Conservation (phyloP, 2,888 invertebrate species). For the Synergus gifuensis region DNA sequence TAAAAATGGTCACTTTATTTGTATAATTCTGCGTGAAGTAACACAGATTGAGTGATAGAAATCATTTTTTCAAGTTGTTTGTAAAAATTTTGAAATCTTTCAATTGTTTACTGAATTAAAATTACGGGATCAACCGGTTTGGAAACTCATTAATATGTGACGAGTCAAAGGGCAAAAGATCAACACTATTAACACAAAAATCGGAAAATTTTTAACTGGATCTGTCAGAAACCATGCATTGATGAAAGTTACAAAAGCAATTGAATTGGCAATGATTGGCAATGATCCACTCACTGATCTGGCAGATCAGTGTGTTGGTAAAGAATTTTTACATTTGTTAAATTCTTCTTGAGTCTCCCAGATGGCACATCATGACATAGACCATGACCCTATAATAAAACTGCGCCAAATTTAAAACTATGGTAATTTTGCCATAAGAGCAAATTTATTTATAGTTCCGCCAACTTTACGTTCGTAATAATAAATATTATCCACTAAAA, state of each 20-base stretch:
- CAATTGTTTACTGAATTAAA: conserved; percentile 24
- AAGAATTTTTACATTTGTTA: conserved; percentile 44
- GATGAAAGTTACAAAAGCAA: conserved; percentile 41
- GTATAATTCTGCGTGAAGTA: not conserved
- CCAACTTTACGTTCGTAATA: too few relatives aligned
- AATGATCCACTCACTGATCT: not conserved
- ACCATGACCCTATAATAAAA: not conserved
- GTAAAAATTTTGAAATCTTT: conserved; percentile 20
- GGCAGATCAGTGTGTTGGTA: conserved; percentile 43
- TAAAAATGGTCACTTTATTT: not conserved
- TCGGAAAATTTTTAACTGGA: conserved; percentile 33
- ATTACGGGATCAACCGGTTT: conserved; percentile 18
- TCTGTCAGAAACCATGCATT: conserved; percentile 61
- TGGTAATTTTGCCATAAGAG: too few relatives aligned
- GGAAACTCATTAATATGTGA: conserved; percentile 42
- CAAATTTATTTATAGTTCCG: too few relatives aligned
- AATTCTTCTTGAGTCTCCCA: not conserved
- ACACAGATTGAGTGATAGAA: not conserved
- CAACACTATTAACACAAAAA: conserved; percentile 17
- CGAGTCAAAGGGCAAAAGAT: conserved; percentile 35
- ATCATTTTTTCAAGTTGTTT: conserved; percentile 18
- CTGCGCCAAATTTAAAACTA: not conserved
- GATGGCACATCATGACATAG: conserved; percentile 9
- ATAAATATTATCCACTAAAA: too few relatives aligned
- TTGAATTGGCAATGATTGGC: too few relatives aligned